Base-by-base conservation (phyloP, 2,888 invertebrate genomes). In the Pachymerium ferrugineum region DNA sequence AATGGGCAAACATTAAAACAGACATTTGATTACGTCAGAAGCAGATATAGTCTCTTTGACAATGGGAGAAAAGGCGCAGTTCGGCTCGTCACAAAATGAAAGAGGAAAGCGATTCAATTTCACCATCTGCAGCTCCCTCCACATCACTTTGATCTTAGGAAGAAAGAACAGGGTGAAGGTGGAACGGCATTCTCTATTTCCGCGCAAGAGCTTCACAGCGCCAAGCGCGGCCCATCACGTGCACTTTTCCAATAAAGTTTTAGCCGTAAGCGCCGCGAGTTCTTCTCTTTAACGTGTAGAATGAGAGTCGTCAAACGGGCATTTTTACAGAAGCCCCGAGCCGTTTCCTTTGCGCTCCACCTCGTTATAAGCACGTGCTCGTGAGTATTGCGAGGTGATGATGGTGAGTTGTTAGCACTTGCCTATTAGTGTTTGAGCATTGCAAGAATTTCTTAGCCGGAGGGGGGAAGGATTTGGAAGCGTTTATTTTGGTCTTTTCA, bases 401-500 rank as follows among this genome's bases (percentile, higher is more conserved):
- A 62, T 62, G 22, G 62, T 12, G 62, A 62, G 12, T 62, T 62
- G 62, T 62, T 62, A 62, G 62, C 62, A 62, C 62, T 62, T 62
- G 62, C 62, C 62, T 62, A 62, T 62, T 62, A 62, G 62, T 62
- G 62, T 62, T 62, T 62, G 62, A 25, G 62, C 62, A 62, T 62
- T 62, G 28, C 62, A 62, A 62, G 62, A 22, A 62, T 62, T 62
- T 62, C n/a, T 62, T 62, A 10, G 62, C 62, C 28, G 28, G 25
- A 28, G n/a, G 62, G 62, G 25, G 10, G n/a, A n/a, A n/a, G n/a
- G 25, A 28, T 62, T 62, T 62, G 25, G 28, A 62, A 62, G 62
- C 62, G 62, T 62, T 62, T 62, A 62, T 62, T 62, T 69, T 69
- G 70, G 70, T 33, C 70, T 69, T 30, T 69, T 69, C 67, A 67